Evolutionary conservation across 2,113 vertebrate species (phyloP), one percentile per base, ranked within the genome.

Genomic region (Cyanocitta stelleri): DNA sequence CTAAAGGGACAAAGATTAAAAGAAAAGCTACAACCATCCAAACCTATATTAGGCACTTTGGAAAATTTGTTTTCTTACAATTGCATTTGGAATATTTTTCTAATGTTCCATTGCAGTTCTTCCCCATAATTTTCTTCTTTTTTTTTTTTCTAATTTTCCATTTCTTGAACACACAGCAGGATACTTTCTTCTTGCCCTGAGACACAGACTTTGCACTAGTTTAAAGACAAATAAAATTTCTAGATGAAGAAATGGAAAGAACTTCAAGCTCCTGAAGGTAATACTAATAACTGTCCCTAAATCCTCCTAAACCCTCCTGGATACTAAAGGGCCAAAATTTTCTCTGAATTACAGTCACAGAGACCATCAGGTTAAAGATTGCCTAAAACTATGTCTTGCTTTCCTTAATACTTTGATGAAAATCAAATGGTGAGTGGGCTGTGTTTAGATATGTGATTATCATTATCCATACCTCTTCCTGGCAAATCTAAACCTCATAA

Each of bases 1-100:
- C 92, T 90, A 71, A 93, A 91, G 52, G 37, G 37, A 86, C 30
- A 64, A 49, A 90, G 41, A 93, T 54, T 78, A 90, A 77, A 76
- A 75, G 52, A 86, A 94, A 86, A 78, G n/a, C 39, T 56, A n/a
- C 44, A 86, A 67, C 24, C 12, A 74, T 30, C 55, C 51, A 81
- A 85, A 77, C 29, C 13, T 64, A 5, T 37, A 85, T 49, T 30
- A 68, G 68, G 56, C 64, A 81, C 32, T 72, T 84, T 3, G 5
- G 54, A 80, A 93, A 93, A 84, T 78, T 62, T 52, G 63, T 85
- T 96, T 75, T 68, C 59, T 90, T 72, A 44, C 6, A 74, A 35
- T 49, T 81, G 43, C 20, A 75, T 81, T 91, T 95, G 85, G 54
- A 91, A 55, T 91, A 79, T 86, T 88, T 95, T 90, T 63, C 46